These are phyloP conservation scores for Latrodectus geometricus DNA, from an alignment of 1,140 invertebrate species.

Conservation along the genomic window DNA sequence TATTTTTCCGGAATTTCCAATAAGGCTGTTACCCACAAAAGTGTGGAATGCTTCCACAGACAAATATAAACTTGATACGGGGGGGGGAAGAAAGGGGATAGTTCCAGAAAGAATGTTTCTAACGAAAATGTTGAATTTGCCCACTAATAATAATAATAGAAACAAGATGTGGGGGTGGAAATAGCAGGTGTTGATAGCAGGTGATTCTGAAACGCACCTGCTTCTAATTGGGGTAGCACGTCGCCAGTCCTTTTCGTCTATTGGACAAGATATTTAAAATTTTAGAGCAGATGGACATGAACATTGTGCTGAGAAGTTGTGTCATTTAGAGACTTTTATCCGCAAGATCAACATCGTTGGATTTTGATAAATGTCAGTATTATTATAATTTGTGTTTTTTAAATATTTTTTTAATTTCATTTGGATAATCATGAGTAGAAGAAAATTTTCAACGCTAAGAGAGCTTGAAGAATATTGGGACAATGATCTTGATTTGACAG, in stretches of 20 bases:
- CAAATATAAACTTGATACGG: too few relatives aligned
- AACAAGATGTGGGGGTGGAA: slow-evolving; percentile 32
- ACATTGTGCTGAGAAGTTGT: slow-evolving; percentile 33
- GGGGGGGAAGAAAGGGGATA: too few relatives aligned
- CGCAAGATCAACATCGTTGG: too few relatives aligned
- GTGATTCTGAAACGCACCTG: slow-evolving; percentile 30
- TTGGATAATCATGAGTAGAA: slow-evolving; percentile 21
- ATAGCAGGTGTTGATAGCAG: slow-evolving; percentile 27
- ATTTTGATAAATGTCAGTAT: too few relatives aligned
- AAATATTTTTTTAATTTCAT: too few relatives aligned
- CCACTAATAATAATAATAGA: slow-evolving; percentile 35
- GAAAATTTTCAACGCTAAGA: slow-evolving; percentile 21
- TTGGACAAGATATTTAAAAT: slow-evolving; percentile 32
- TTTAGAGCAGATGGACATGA: slow-evolving; percentile 33
- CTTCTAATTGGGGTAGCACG: slow-evolving; percentile 27
- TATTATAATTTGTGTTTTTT: too few relatives aligned
- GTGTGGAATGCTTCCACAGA: too few relatives aligned
- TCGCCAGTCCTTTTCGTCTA: slow-evolving; percentile 30
- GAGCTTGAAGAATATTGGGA: slow-evolving; percentile 13
- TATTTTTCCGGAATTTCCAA: slow-evolving; percentile 31
- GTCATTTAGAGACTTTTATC: slow-evolving; percentile 32
- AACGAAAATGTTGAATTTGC: slow-evolving; percentile 34
- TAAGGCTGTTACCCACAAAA: too few relatives aligned
- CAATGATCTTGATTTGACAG: slow-evolving; percentile 20
- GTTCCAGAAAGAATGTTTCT: slow-evolving; percentile 31